Evolutionary conservation across 2,888 invertebrate species (phyloP), one percentile per base, ranked within the genome.

Genomic region (Argyra leucocephala): DNA sequence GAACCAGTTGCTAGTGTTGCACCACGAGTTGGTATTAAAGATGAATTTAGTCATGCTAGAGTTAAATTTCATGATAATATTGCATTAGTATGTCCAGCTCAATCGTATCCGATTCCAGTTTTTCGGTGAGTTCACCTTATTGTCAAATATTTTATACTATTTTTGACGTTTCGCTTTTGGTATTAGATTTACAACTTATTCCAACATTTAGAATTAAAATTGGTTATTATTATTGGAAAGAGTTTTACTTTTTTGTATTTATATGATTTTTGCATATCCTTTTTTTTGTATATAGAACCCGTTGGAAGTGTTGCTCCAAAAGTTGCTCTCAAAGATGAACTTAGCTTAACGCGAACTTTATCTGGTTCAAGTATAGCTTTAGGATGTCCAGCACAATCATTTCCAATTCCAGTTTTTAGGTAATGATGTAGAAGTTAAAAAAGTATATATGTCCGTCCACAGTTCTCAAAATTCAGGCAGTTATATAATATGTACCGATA

Each of bases 381-480:
- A 66, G 79, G 85, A 64, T 87, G 87, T 75, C 85, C 86, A 63
- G 85, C 85, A 24, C 86, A 87, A 80, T 87, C 86, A 71, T 87
- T 83, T 81, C 87, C 88, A 67, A 84, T 88, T 71, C 87, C 88
- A 64, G 82, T 83, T 76, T 87, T 83, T 83, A 86, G 88, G 88
- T 88, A 86, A 84, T 83, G 7, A 4, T 31, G 9, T 10, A 31
- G 12, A 2, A 1, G 31, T 31, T 4, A 6, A 31, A 31, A 3
- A 31, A 31, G 26, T 31, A 12, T 7, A 6, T 31, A 31, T 31
- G 3, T n/a, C n/a, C n/a, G n/a, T n/a, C n/a, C n/a, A n/a, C n/a
- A n/a, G 31, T 6, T 2, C 7, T 10, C 12, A 31, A 31, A 6
- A 6, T 31, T 31, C 31, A 31, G 31, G 31, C 31, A 31, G 31